Evolutionary conservation across 2,113 vertebrate genomes (phyloP), one percentile per base, ranked within the genome.

Genomic region (Microcebus lehilahytsara): DNA sequence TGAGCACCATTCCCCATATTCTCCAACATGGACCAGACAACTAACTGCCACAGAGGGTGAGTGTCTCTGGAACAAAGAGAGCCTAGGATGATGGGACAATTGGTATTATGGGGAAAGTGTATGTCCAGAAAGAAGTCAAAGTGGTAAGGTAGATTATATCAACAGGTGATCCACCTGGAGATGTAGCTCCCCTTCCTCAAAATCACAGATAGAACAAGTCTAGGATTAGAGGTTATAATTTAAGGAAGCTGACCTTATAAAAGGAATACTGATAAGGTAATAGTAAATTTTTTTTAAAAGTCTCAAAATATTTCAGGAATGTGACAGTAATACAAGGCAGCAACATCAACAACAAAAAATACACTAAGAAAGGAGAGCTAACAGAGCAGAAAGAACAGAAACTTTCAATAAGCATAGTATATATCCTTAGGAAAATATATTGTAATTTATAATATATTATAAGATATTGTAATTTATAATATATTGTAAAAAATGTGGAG

Each of bases 301-400:
- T 72, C 64, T 81, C 9, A n/a, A 64, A 94, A 80, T 67, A 80
- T 88, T 87, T 87, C 40, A 75, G 85, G 72, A 93, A 17, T 72
- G 3, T 53, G 32, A 79, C 7, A 23, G 51, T 0, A 66, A 66
- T 86, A 84, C 8, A 93, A 79, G 34, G 37, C 14, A 90, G 17
- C 12, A 84, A 60, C 11, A 72, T 60, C 2, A 86, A 60, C 8
- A 74, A 74, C 74, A 77, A 77, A 23, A 96, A 92, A 77, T 74
- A 86, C 30, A 23, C 13, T 83, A 69, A 66, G 58, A 89, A 85
- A 89, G 25, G 49, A 74, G 25, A 95, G 60, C 32, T 83, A 96
- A 91, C 94, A 86, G 40, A 62, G 77, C 64, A 89, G 69, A 87
- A 91, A 89, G 42, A 85, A 89, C 10, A 64, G 86, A 84, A 95